phyloP scores from a whole-genome alignment of 2,797 vertebrate species.

The Ptychadena robeensis region DNA sequence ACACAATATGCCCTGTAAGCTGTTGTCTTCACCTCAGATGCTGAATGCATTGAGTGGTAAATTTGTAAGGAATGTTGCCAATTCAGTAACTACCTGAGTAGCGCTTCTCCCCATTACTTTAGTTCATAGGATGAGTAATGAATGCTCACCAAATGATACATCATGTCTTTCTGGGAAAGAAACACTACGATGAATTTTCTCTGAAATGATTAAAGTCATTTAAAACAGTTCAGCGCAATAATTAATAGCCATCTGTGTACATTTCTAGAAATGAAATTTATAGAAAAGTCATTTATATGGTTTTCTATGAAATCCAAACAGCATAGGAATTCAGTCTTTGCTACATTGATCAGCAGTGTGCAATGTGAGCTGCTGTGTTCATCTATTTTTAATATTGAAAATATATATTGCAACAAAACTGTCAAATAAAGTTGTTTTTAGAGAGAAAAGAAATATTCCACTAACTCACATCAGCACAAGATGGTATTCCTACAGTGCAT shows the following conservation, averaged over 20 bases:
- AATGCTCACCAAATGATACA: conserved; percentile 37
- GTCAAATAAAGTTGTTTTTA: not conserved
- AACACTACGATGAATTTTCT: conserved; percentile 36
- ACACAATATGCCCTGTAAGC: conserved; percentile 45
- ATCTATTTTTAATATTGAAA: not conserved
- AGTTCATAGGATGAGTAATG: conserved; percentile 34
- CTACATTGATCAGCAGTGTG: not conserved
- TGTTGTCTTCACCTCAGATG: conserved; percentile 31
- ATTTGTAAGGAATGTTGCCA: conserved; percentile 30
- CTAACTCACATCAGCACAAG: not conserved
- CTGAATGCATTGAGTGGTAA: not conserved
- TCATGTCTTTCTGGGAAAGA: conserved; percentile 23
- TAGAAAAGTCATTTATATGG: not conserved
- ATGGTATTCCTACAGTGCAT: not conserved
- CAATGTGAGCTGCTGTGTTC: no score
- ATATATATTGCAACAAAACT: not conserved
- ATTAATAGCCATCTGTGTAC: conserved; percentile 28
- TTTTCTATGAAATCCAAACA: conserved; percentile 5
- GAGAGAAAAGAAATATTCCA: not conserved
- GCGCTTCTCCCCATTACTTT: not conserved
- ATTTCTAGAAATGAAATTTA: not conserved
- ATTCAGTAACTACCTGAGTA: conserved; percentile 26
- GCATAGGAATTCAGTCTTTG: not conserved
- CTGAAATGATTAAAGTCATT: conserved; percentile 26
- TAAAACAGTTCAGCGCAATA: conserved; percentile 24